Base-by-base conservation (phyloP, 2,888 invertebrate species). In the Ctenicera cuprea region DNA sequence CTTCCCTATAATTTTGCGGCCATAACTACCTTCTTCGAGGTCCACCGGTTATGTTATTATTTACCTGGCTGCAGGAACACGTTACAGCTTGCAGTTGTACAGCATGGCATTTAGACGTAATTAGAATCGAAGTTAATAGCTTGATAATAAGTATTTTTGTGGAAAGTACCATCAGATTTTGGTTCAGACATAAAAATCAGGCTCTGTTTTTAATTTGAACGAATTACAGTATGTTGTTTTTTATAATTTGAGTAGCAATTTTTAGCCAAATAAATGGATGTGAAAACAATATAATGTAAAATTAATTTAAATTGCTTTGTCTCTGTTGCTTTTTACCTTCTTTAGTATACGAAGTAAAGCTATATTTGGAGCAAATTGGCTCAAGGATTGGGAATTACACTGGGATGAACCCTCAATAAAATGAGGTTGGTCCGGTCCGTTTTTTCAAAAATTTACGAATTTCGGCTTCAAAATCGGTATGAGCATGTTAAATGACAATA, bases 61-160 rank as follows among this genome's bases (percentile, higher is more conserved):
- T 78, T 78, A 78, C 78, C 78, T 78, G 78, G 64, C 50, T 66
- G 48, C 18, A 67, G 52, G 72, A 52, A 50, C 50, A 61, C 16
- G 61, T 59, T 71, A 57, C 66, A 73, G 69, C 71, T 63, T 45
- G 74, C 66, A 66, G 67, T 62, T 66, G 71, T 70, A 78, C 75
- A 75, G 80, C 80, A 78, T 79, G 79, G 79, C 82, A 79, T 80
- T 82, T 81, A 80, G 79, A 79, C 69, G 79, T 80, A 83, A 84
- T 83, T 82, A 83, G 82, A 78, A 76, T 77, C 79, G 76, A 77
- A 77, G 61, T 78, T 83, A 83, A 83, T 84, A 82, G 82, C 82
- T 81, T 82, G 82, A 83, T 83, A 82, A 84, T 80, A 71, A 74
- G 69, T 18, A 18, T 18, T 16, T 41, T 41, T 18, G 16, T 20